A percentile compares a stretch with the other conserved stretches of the same genome.
These are phyloP conservation scores for Pogonomyrmex californicus DNA, from an alignment of 1,140 invertebrate genomes.

Conservation along the genomic window DNA sequence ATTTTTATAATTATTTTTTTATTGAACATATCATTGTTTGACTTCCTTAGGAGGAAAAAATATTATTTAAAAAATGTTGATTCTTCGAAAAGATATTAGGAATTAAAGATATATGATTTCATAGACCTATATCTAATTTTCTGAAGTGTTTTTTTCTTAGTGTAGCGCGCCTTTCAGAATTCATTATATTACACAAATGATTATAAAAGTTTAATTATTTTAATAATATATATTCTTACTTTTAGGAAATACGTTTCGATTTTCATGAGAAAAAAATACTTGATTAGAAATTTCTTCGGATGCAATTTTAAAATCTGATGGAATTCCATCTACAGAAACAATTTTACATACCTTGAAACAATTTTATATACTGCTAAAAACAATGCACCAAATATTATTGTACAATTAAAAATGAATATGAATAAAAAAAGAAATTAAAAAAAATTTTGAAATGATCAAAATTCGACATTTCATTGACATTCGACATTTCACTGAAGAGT, in stretches of 20 bases:
- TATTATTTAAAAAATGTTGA: too few species aligned
- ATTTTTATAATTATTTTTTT: too few species aligned
- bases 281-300: constrained; percentile 3
- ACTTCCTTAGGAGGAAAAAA: too few species aligned
- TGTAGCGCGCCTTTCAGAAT: too few species aligned
- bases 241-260: background rate
- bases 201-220: constrained; percentile 5
- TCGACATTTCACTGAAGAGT: background rate
- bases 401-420: background rate
- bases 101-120: too few species aligned
- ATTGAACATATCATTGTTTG: too few species aligned
- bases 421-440: background rate
- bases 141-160: too few species aligned
- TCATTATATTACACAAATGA: background rate
- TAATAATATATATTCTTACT: constrained; percentile 3
- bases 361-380: background rate
- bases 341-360: constrained; percentile 9
- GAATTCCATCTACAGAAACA: background rate
- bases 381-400: background rate
- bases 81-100: too few species aligned
- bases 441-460: background rate
- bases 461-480: background rate
- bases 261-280: constrained; percentile 19
- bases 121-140: too few species aligned
- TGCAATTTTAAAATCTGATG: background rate